Conservation (phyloP, 2,888 invertebrate species). For the Xanthia togata region DNA sequence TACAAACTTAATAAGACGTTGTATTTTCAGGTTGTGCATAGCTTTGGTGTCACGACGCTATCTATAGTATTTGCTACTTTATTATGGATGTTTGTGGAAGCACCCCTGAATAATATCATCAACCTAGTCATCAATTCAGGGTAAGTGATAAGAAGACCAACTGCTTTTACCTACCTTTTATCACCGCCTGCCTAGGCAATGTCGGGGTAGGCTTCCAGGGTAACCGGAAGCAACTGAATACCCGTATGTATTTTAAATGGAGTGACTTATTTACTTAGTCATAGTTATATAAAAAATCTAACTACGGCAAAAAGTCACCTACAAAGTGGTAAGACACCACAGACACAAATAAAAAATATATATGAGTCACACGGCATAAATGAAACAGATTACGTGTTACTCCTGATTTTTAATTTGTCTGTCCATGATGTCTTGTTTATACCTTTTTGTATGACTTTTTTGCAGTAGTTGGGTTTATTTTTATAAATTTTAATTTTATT, state of each 20-base stretch:
- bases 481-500: no score
- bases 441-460: no score
- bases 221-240: not conserved
- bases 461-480: no score
- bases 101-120: conserved; percentile 44
- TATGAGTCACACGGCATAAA: no score
- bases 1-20: not conserved
- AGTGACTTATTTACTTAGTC: no score
- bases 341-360: no score
- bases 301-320: no score
- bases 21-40: conserved; percentile 19
- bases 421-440: no score
- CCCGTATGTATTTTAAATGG: not conserved
- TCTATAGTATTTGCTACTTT: conserved; percentile 24
- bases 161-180: not conserved
- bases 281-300: no score
- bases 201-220: not conserved
- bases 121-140: conserved; percentile 32
- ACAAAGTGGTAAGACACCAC: no score
- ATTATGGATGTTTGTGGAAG: conserved; percentile 46
- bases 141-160: conserved; percentile 10
- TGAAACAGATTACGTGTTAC: no score
- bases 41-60: conserved; percentile 14
- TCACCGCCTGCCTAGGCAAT: not conserved
- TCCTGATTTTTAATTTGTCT: no score